Percentiles rank a stretch among this genome's conserved stretches.
These are phyloP conservation scores for Cheilosia vernalis DNA, from an alignment of 2,888 invertebrate genomes.

Conservation along the genomic window DNA sequence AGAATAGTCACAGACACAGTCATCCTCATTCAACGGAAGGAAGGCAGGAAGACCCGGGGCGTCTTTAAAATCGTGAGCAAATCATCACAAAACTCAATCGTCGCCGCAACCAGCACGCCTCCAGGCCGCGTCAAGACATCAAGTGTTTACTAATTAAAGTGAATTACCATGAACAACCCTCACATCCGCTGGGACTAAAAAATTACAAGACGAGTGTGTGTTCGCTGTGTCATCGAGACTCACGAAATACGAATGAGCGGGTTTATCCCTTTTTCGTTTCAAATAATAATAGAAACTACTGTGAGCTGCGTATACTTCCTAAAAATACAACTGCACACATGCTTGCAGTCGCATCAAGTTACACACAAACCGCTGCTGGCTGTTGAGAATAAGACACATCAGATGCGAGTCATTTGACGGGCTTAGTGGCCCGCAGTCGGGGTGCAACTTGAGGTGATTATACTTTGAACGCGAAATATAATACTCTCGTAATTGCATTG, in stretches of 20 bases:
- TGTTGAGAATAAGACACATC: constrained; percentile 22
- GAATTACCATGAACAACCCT: constrained; percentile 63
- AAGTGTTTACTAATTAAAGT: constrained; percentile 75
- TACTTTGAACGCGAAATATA: neutral
- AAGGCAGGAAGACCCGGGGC: constrained; percentile 38
- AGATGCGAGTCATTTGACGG: constrained; percentile 35
- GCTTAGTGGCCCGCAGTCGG: constrained; percentile 45
- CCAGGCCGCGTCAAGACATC: constrained; percentile 36
- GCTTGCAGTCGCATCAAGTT: constrained; percentile 53
- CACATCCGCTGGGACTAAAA: constrained; percentile 38
- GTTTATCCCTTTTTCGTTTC: constrained; percentile 29
- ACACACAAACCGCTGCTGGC: constrained; percentile 25
- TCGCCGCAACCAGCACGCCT: constrained; percentile 41
- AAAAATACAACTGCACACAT: neutral
- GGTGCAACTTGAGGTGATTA: constrained; percentile 47
- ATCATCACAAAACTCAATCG: constrained; percentile 16
- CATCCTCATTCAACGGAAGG: constrained; percentile 28
- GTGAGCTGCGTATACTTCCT: neutral
- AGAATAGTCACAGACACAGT: neutral
- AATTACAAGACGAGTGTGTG: neutral
- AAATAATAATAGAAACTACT: constrained; percentile 5
- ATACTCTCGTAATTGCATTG: constrained; percentile 41
- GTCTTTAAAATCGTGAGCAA: constrained; percentile 42
- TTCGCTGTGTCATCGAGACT: constrained; percentile 64
- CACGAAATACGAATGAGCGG: constrained; percentile 37